Conservation (phyloP, 2,888 invertebrate genomes). For the Tromatobia lineatoria region DNA sequence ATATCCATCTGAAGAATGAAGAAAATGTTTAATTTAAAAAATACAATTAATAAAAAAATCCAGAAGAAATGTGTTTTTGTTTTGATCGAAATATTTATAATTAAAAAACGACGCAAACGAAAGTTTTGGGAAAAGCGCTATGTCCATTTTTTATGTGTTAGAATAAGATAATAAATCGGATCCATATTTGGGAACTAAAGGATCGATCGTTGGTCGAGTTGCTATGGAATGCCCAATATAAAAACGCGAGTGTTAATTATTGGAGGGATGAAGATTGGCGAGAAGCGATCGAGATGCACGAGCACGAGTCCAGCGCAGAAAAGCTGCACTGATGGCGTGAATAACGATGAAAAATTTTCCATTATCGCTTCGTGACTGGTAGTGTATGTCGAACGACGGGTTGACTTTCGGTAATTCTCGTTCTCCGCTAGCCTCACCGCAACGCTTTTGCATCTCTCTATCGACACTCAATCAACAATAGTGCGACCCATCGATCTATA, state of each 20-base stretch:
- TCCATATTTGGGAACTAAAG: no score
- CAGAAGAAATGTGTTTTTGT: no score
- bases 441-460: constrained; percentile 13
- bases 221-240: no score
- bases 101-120: no score
- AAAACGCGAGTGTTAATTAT: constrained; percentile 48
- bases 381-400: constrained; percentile 10
- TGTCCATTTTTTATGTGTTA: no score
- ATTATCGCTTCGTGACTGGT: constrained; percentile 40
- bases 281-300: constrained; percentile 51
- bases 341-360: constrained; percentile 37
- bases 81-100: no score
- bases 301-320: constrained; percentile 10
- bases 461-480: constrained; percentile 13
- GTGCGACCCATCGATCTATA: constrained; percentile 36
- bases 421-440: neutral
- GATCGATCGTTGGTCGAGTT: no score
- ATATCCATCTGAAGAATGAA: no score
- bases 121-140: no score
- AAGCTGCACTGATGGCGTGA: constrained; percentile 2
- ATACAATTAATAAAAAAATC: no score
- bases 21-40: no score
- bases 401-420: constrained; percentile 37
- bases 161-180: no score
- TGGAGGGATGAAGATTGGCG: constrained; percentile 59